Base-by-base conservation (phyloP, 2,797 vertebrate species). In the Anas flavirostris region DNA sequence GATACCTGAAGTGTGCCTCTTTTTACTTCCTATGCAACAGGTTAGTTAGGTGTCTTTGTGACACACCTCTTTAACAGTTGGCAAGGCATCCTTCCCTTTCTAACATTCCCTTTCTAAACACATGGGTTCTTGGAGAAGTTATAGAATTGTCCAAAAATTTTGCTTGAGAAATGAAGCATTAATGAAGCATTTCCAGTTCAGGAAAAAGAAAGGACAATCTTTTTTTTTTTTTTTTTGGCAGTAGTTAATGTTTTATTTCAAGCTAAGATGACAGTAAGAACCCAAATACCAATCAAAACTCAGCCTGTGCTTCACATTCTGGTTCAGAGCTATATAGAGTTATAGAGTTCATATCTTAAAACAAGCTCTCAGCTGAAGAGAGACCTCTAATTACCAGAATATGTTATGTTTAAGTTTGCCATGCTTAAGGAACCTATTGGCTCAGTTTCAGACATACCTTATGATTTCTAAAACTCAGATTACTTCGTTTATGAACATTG, bases 141-240 rank as follows among this genome's bases (percentile, higher is more conserved):
- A 64, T 29, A 41, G 22, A 46, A 58, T 37, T 67, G 5, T 33
- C 31, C 7, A 74, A 53, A 76, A 82, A 22, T 48, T 28, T 59
- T 26, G 1, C 10, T 28, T 66, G 33, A 55, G 23, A 55, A 82
- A 39, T 39, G 37, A 39, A 39, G 37, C 37, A 39, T 39, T 39
- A 39, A 58, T 19, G 2, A 81, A 77, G 2, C 4, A 23, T 39
- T 64, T 74, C 77, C 39, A 64, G 12, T 69, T 78, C 28, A 63
- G 41, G 50, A 77, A 29, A 80, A n/a, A 4, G 26, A 33, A 46
- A 44, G 4, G 10, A 44, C 8, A 37, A 48, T 2, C 0, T 48
- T 25, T 50, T 9, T 28, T 14, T 21, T n/a, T 2, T 0, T 5
- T 16, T 22, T 53, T 50, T 39, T 22, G 21, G 1, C 5, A 74